Conservation (phyloP, 2,797 vertebrate species). For the Argentina silus region DNA sequence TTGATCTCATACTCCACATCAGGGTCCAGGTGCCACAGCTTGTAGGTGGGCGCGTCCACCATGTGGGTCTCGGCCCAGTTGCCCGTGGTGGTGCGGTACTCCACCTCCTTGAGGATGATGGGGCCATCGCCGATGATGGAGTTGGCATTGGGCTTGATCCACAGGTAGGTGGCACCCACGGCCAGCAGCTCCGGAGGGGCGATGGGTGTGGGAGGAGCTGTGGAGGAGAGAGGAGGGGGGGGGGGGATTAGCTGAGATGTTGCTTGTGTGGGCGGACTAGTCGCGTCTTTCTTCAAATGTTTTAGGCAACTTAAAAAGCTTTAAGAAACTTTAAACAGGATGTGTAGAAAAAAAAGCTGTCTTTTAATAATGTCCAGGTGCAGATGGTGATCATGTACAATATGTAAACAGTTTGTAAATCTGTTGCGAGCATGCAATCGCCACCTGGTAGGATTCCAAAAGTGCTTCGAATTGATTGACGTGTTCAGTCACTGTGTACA, state of each 20-base stretch:
- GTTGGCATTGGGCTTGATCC: constrained; percentile 98
- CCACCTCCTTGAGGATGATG: constrained; percentile 96
- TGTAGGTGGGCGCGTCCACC: constrained; percentile 93
- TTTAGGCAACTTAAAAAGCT: no score
- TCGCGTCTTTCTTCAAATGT: no score
- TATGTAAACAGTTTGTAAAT: no score
- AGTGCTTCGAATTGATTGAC: no score
- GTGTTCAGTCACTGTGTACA: no score
- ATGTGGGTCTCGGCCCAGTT: constrained; percentile 96
- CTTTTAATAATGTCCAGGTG: no score
- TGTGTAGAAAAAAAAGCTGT: no score
- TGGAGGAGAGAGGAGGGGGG: not conserved
- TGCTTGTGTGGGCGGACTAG: no score
- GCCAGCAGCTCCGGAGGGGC: constrained; percentile 93
- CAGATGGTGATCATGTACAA: no score
- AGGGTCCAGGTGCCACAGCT: constrained; percentile 95
- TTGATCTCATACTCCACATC: constrained; percentile 98
- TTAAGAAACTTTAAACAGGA: no score
- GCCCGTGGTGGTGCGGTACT: constrained; percentile 93
- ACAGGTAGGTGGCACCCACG: constrained; percentile 94
- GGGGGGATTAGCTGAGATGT: not conserved
- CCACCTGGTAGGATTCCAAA: no score
- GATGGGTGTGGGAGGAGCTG: constrained; percentile 94
- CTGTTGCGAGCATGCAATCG: no score
- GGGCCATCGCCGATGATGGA: constrained; percentile 97